Evolutionary conservation across 30 jellyfish, hydroid and myxozoan species (phyloP).

Genomic region (Hydra vulgaris): DNA sequence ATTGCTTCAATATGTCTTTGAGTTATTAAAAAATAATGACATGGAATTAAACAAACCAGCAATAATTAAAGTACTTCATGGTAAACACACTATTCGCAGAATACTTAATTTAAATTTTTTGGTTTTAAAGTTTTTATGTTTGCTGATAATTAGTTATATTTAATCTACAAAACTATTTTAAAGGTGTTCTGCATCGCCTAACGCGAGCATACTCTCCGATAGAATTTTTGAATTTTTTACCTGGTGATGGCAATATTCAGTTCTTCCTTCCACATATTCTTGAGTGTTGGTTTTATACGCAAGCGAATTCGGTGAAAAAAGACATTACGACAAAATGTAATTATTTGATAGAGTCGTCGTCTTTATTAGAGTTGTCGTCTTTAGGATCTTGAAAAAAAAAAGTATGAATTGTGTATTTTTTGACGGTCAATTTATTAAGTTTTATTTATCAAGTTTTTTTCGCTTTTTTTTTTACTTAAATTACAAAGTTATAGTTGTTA

Average conservation of each 20-base stretch:
- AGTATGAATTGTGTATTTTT: too few species aligned
- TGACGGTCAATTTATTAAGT: too few species aligned
- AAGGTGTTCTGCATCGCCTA: conserved; percentile 62
- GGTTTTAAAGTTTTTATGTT: too few species aligned
- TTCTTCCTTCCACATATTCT: conserved; percentile 69
- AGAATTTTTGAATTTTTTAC: conserved; percentile 53
- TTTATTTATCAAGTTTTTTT: too few species aligned
- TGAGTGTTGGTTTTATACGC: conserved; percentile 39
- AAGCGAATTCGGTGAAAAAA: conserved; percentile 13
- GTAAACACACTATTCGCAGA: conserved; percentile 2
- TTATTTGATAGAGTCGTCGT: background rate
- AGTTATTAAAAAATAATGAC: conserved; percentile 29
- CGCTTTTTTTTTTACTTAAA: too few species aligned
- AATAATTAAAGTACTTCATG: conserved; percentile 57
- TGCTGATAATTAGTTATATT: too few species aligned
- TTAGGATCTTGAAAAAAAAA: too few species aligned
- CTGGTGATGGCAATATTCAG: conserved; percentile 52
- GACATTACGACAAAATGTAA: background rate
- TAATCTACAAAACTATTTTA: too few species aligned
- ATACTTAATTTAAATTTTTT: too few species aligned
- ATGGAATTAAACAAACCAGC: conserved; percentile 72
- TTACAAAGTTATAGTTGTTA: too few species aligned
- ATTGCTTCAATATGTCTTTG: conserved; percentile 16
- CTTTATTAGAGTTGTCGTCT: background rate
- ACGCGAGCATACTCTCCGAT: conserved; percentile 53